phyloP scores from a whole-genome alignment of 2,113 vertebrate genomes.

The Entomyzon cyanotis region DNA sequence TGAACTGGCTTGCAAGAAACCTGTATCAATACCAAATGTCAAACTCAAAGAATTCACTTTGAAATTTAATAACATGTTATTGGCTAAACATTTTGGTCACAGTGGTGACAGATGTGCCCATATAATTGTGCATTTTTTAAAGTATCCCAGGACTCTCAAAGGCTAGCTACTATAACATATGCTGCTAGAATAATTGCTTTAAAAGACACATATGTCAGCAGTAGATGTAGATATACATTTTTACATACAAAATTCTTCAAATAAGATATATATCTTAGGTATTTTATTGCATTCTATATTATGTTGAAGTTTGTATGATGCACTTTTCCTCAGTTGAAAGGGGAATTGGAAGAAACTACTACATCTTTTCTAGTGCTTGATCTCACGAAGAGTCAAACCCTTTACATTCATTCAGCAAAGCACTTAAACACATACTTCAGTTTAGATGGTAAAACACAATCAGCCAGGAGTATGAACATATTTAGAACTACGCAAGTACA shows the following conservation, averaged over 20 bases:
- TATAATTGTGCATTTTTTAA: neutral
- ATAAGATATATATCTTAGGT: neutral
- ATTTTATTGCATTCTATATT: neutral
- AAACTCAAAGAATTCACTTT: constrained; percentile 76
- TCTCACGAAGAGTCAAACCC: neutral
- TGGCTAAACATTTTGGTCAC: constrained; percentile 73
- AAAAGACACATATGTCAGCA: neutral
- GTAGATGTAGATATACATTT: neutral
- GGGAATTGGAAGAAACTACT: neutral
- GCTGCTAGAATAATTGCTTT: neutral
- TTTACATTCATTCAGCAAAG: neutral
- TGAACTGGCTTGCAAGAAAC: constrained; percentile 69
- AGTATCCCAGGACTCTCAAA: neutral
- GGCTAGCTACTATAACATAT: neutral
- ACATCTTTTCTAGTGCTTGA: neutral
- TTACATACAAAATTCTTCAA: neutral
- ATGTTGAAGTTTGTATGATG: neutral
- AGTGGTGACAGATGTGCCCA: constrained; percentile 5
- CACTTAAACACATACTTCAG: neutral
- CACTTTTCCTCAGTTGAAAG: neutral
- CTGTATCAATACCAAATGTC: constrained; percentile 73
- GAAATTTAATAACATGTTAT: constrained; percentile 77
- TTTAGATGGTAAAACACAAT: neutral
- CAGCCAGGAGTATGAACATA: neutral
- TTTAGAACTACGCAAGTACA: neutral